phyloP scores from a whole-genome alignment of 2,113 vertebrate species.

The Eulemur rufifrons region DNA sequence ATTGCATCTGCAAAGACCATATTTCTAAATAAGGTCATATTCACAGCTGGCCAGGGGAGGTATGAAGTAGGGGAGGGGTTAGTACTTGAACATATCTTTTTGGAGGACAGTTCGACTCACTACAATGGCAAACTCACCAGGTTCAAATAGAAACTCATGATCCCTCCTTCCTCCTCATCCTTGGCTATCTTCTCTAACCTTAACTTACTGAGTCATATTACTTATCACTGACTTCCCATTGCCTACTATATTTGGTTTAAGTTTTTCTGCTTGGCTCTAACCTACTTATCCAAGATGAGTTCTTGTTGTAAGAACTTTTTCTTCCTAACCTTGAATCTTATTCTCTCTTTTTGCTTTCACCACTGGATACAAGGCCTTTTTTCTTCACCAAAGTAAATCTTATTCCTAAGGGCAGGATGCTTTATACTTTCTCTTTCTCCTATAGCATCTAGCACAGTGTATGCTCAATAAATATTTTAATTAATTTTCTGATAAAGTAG shows the following conservation, averaged over 20 bases:
- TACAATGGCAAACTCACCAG: not conserved
- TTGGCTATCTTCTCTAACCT: not conserved
- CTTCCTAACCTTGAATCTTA: not conserved
- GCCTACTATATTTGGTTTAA: not conserved
- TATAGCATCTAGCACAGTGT: not conserved
- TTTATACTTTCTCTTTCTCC: not conserved
- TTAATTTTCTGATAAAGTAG: conserved; percentile 16
- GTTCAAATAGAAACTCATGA: not conserved
- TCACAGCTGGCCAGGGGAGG: not conserved
- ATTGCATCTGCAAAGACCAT: not conserved
- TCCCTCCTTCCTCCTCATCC: not conserved
- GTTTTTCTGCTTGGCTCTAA: not conserved
- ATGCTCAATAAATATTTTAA: conserved; percentile 10
- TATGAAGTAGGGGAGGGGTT: not conserved
- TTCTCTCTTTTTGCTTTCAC: not conserved
- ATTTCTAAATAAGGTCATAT: not conserved
- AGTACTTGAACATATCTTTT: not conserved
- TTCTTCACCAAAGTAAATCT: not conserved
- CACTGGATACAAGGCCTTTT: not conserved
- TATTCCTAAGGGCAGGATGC: not conserved
- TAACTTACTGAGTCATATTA: not conserved
- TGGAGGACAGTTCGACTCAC: not conserved
- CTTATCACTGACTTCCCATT: not conserved
- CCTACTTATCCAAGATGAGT: not conserved
- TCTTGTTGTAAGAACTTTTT: not conserved